phyloP scores from a whole-genome alignment of 2,888 invertebrate species.

The Gortyna flavago region DNA sequence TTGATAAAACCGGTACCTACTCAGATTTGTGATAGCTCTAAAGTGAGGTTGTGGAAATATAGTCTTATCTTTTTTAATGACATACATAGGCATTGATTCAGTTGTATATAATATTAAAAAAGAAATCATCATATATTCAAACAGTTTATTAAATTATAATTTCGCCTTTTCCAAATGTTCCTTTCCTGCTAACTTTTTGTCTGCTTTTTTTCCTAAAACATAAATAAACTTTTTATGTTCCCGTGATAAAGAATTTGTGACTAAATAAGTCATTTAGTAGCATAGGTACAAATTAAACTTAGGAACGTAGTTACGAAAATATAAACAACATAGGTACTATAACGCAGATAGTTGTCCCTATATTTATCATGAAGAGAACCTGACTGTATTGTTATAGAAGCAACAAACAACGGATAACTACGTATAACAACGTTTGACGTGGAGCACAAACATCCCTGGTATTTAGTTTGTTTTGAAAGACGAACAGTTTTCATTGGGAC shows the following conservation, averaged over 20 bases:
- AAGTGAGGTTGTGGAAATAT: not conserved
- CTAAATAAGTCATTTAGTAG: not conserved
- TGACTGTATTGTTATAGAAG: slow-evolving; percentile 55
- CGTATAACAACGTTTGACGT: slow-evolving; percentile 69
- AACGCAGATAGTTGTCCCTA: slow-evolving; percentile 9
- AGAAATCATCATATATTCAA: not conserved
- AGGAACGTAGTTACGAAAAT: not conserved
- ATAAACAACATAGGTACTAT: not conserved
- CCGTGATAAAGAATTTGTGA: not conserved
- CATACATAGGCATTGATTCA: not conserved
- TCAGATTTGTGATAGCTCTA: not conserved
- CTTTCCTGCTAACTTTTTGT: not conserved
- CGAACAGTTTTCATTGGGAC: slow-evolving; percentile 64
- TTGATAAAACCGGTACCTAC: slow-evolving; percentile 4
- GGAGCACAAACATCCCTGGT: slow-evolving; percentile 67
- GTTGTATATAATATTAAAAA: not conserved
- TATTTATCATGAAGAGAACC: slow-evolving; percentile 48
- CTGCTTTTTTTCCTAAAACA: not conserved
- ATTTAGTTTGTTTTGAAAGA: slow-evolving; percentile 72
- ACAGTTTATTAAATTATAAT: not conserved
- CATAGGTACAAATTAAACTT: not conserved
- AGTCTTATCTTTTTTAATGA: not conserved
- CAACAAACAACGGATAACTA: slow-evolving; percentile 67
- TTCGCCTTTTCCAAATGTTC: not conserved
- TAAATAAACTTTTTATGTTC: not conserved